Evolutionary conservation across 2,888 invertebrate genomes (phyloP).

Genomic region (Orthosia gothica): DNA sequence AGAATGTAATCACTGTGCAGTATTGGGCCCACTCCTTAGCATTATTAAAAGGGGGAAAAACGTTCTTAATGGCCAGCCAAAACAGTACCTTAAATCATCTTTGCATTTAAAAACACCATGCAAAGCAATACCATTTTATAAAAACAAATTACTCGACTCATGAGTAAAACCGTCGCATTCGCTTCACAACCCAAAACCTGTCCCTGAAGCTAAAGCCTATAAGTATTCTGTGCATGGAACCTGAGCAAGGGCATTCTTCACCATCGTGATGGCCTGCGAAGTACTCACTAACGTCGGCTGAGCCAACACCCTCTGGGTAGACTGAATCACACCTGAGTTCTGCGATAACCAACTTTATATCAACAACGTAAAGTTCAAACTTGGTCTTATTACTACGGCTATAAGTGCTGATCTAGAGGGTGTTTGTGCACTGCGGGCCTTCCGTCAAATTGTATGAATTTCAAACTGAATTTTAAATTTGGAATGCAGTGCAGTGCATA

Average conservation of each 20-base stretch:
- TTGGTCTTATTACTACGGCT: slow-evolving; percentile 6
- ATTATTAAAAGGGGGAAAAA: neutral
- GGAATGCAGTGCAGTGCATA: slow-evolving; percentile 17
- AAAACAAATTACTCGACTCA: neutral
- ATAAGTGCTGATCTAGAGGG: slow-evolving; percentile 13
- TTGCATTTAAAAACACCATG: neutral
- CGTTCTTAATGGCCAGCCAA: neutral
- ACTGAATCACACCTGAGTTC: slow-evolving; percentile 89
- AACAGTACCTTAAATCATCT: neutral
- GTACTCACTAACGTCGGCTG: slow-evolving; percentile 87
- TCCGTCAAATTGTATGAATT: neutral
- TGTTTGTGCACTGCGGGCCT: slow-evolving; percentile 15
- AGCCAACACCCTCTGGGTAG: slow-evolving; percentile 84
- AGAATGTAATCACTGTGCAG: neutral
- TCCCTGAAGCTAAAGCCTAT: slow-evolving; percentile 58
- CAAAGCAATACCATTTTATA: neutral
- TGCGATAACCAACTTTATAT: slow-evolving; percentile 71
- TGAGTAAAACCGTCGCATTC: neutral
- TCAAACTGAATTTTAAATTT: neutral
- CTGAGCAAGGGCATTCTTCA: slow-evolving; percentile 80
- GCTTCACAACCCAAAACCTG: slow-evolving; percentile 51
- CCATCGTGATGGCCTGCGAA: slow-evolving; percentile 85
- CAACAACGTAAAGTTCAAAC: slow-evolving; percentile 29
- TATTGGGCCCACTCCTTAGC: neutral
- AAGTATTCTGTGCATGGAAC: slow-evolving; percentile 71